Percentiles rank a stretch among this genome's conserved stretches.
Conservation (phyloP, 2,113 vertebrate genomes). For the Romanogobio albipinnatus region DNA sequence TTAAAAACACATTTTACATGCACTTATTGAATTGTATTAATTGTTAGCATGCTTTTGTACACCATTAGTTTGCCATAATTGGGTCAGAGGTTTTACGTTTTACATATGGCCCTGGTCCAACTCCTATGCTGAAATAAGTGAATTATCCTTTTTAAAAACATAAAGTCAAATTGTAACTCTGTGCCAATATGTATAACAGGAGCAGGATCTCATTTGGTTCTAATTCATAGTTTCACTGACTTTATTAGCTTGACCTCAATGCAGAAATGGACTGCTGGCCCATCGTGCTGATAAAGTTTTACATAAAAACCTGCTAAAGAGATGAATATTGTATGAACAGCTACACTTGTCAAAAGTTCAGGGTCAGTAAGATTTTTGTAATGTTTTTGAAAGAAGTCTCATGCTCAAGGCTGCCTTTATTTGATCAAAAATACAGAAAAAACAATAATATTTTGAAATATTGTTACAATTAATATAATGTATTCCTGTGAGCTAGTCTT, state of each 20-base stretch:
- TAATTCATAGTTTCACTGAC: background rate
- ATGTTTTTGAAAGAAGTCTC: background rate
- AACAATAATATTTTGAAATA: background rate
- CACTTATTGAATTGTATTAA: background rate
- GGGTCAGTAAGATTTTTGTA: background rate
- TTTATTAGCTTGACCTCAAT: background rate
- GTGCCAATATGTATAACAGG: background rate
- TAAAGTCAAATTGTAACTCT: background rate
- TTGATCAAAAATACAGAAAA: background rate
- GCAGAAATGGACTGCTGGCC: background rate
- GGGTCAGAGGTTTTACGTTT: background rate
- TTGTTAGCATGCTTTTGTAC: background rate
- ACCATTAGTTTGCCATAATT: too few relatives aligned
- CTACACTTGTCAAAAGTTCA: background rate
- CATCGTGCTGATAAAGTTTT: background rate
- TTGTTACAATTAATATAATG: background rate
- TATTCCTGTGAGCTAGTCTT: too few relatives aligned
- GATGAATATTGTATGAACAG: background rate
- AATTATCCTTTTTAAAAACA: background rate
- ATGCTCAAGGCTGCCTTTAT: background rate
- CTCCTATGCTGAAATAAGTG: background rate
- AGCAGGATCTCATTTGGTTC: background rate
- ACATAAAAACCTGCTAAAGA: background rate
- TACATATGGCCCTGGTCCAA: background rate
- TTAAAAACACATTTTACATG: background rate